phyloP scores from a whole-genome alignment of 2,113 vertebrate genomes.

The Hiodon tergisus region DNA sequence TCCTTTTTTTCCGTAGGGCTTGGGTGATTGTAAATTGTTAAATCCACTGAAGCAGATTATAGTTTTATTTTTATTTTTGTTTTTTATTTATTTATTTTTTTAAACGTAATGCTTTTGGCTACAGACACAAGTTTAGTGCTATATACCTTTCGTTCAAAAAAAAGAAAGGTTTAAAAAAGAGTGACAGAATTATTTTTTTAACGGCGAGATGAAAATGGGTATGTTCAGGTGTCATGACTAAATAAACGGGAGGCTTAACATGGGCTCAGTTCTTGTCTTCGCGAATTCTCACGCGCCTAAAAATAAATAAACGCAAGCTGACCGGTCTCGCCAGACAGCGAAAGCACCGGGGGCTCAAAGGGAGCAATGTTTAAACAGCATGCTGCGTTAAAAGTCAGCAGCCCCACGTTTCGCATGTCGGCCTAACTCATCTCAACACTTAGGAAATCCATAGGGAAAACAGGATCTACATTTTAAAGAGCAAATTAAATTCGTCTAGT shows the following conservation, averaged over 20 bases:
- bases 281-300: not conserved
- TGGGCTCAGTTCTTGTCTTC: not conserved
- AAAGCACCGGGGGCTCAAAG: not conserved
- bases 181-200: not conserved
- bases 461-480: constrained; percentile 10
- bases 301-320: constrained; percentile 19
- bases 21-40: constrained; percentile 16
- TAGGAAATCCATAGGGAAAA: not conserved
- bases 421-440: not conserved
- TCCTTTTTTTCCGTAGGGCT: not conserved
- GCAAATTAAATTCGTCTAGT: constrained; percentile 2
- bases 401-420: constrained; percentile 5
- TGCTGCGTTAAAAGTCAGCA: not conserved
- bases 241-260: constrained; percentile 2
- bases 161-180: not conserved
- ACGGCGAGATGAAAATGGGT: not conserved
- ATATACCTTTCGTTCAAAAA: too few species aligned
- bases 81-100: constrained; percentile 30
- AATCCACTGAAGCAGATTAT: not conserved
- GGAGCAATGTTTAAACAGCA: not conserved
- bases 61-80: not conserved
- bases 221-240: not conserved
- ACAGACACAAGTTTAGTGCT: not conserved
- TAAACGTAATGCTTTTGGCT: constrained; percentile 5
- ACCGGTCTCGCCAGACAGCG: not conserved